Evolutionary conservation across 53 echinoderm and acorn worm genomes (phyloP).

Genomic region (Crossaster papposus): DNA sequence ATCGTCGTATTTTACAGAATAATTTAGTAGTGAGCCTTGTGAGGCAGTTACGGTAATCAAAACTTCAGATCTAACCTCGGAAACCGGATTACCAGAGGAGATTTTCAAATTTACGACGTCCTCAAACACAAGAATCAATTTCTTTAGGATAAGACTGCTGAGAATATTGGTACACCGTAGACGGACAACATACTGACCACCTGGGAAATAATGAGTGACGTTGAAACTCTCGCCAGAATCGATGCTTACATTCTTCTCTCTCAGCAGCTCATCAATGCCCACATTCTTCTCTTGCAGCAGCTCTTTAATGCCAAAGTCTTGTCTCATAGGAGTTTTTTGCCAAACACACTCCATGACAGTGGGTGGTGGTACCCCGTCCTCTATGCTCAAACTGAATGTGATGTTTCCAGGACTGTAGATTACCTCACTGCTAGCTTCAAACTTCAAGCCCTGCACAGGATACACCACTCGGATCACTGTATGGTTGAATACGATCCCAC

Average conservation of each 20-base stretch:
- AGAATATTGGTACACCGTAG: conserved; percentile 41
- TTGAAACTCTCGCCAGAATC: not conserved
- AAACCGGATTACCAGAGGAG: not conserved
- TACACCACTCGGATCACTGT: conserved; percentile 35
- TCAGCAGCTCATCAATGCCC: not conserved
- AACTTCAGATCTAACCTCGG: conserved; percentile 29
- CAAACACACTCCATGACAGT: conserved; percentile 56
- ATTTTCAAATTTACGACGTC: not conserved
- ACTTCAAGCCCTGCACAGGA: conserved; percentile 37
- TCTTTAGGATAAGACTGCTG: not conserved
- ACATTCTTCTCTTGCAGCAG: not conserved
- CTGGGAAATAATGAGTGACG: not conserved
- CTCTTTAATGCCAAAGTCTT: not conserved
- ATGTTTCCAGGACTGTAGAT: conserved; percentile 33
- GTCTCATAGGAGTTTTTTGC: not conserved
- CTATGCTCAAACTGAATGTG: conserved; percentile 11
- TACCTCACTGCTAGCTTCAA: conserved; percentile 9
- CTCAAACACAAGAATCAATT: conserved; percentile 24
- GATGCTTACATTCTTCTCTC: not conserved
- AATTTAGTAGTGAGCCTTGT: conserved; percentile 44
- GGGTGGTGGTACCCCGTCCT: conserved; percentile 9
- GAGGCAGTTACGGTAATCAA: conserved; percentile 12
- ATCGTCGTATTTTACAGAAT: conserved; percentile 36
- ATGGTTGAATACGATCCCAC: not conserved
- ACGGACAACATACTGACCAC: conserved; percentile 38